Base-by-base conservation (phyloP, 2,113 vertebrate genomes). In the Sterrhoptilus dennistouni region DNA sequence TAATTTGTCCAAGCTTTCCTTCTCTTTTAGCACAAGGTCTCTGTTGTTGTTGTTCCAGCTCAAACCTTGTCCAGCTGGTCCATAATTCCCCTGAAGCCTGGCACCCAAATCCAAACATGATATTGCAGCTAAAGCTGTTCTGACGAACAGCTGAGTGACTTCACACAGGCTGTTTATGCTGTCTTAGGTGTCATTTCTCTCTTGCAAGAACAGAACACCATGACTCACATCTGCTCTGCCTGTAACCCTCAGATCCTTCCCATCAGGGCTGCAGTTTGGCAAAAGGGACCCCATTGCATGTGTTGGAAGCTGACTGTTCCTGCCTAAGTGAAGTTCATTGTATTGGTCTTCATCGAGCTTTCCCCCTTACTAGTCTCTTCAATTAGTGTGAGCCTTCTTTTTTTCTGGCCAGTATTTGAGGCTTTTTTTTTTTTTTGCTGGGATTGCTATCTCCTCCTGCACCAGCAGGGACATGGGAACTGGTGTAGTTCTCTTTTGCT, bases 231-330 rank as follows among this genome's bases (percentile, higher is more conserved):
- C 76, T 89, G 17, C 31, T 56, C 20, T 87, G 31, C 59, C 54
- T 80, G 44, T 33, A 60, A 64, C 61, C 13, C 57, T 65, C 23
- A 69, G 44, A 25, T 57, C n/a, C 47, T 61, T 79, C 78, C 40
- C 75, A 56, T 9, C 16, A 78, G 47, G 22, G 45, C 54, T 59
- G 23, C 28, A 60, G 4, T 38, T 54, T 18, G 90, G 44, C 9
- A 45, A 66, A 13, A 21, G 27, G 1, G 45, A 65, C 66, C 50
- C 21, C 1, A 0, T 45, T 27, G 69, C 0, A 0, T 14, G 8
- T 40, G 25, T 17, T 69, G 49, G 71, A 63, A 86, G 36, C 24
- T 60, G 50, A 18, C 18, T 47, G 31, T 6, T 84, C 35, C 65
- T 68, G 74, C 36, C 61, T 52, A 38, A 78, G 52, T 2, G 2